phyloP scores from a whole-genome alignment of 1,140 invertebrate genomes.

The Holcopasites calliopsidis region DNA sequence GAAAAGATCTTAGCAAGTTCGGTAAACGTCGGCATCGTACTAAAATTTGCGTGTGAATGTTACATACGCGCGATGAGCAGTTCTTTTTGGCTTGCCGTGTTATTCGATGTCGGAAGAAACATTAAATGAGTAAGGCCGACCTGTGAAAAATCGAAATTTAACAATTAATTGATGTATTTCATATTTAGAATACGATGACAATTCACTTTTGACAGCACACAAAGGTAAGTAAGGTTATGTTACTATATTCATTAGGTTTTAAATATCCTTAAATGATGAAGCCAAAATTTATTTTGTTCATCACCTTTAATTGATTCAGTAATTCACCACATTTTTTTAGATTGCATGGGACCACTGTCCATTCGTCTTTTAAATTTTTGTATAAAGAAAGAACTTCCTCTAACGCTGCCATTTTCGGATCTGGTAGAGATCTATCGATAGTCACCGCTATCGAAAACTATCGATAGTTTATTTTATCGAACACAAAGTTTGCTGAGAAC shows the following conservation, averaged over 20 bases:
- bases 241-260: conserved; percentile 47
- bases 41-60: too few species aligned
- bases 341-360: conserved; percentile 84
- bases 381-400: conserved; percentile 85
- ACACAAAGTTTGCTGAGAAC: too few species aligned
- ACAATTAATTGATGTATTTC: conserved; percentile 6
- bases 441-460: too few species aligned
- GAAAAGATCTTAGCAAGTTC: too few species aligned
- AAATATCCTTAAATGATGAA: not conserved
- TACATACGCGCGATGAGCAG: conserved; percentile 90
- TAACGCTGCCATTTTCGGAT: conserved; percentile 81
- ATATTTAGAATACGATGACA: conserved; percentile 68
- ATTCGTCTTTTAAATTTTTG: conserved; percentile 87
- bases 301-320: conserved; percentile 87
- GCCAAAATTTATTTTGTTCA: conserved; percentile 40
- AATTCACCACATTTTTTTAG: conserved; percentile 87
- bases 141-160: conserved; percentile 78
- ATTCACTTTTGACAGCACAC: conserved; percentile 69
- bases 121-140: conserved; percentile 90
- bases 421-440: too few species aligned
- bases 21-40: too few species aligned
- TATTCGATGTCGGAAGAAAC: conserved; percentile 92
- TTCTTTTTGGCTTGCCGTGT: conserved; percentile 90
- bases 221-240: conserved; percentile 62
- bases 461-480: too few species aligned